Conservation (phyloP, 2,113 vertebrate genomes). For the Oenanthe oenanthe region DNA sequence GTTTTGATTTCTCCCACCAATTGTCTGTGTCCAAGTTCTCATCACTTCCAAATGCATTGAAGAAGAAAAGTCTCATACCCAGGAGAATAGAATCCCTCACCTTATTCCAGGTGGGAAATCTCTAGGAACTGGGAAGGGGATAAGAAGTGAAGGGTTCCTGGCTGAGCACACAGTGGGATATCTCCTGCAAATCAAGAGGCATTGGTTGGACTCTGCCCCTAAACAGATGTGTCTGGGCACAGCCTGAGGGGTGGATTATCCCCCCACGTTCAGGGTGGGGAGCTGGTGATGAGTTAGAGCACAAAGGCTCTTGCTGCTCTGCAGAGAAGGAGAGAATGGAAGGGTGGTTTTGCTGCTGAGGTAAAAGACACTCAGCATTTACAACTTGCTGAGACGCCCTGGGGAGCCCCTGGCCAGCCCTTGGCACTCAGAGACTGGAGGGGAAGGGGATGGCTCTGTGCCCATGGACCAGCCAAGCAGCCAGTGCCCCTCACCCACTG, state of each 20-base stretch:
- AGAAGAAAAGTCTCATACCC: conserved; percentile 56
- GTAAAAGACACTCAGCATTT: neutral
- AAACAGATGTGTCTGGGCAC: neutral
- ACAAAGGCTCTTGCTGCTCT: neutral
- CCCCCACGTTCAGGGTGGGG: neutral
- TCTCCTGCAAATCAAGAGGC: neutral
- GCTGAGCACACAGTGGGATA: neutral
- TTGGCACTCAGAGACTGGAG: neutral
- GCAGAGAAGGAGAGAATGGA: neutral
- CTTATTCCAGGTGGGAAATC: neutral
- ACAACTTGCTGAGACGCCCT: neutral
- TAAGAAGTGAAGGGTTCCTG: neutral
- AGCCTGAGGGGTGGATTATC: neutral
- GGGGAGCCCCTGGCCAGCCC: neutral
- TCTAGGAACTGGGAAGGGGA: neutral
- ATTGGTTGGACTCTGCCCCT: rapidly evolving
- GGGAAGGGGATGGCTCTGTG: neutral
- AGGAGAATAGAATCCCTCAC: neutral
- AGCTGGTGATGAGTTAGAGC: neutral
- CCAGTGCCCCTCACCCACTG: neutral
- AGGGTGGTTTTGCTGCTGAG: neutral
- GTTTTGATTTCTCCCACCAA: conserved; percentile 62
- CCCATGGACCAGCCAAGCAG: neutral
- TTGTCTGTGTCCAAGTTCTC: conserved; percentile 60
- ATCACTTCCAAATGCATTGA: conserved; percentile 65